phyloP scores from a whole-genome alignment of 2,888 invertebrate genomes.

The Calliscelio sp. region DNA sequence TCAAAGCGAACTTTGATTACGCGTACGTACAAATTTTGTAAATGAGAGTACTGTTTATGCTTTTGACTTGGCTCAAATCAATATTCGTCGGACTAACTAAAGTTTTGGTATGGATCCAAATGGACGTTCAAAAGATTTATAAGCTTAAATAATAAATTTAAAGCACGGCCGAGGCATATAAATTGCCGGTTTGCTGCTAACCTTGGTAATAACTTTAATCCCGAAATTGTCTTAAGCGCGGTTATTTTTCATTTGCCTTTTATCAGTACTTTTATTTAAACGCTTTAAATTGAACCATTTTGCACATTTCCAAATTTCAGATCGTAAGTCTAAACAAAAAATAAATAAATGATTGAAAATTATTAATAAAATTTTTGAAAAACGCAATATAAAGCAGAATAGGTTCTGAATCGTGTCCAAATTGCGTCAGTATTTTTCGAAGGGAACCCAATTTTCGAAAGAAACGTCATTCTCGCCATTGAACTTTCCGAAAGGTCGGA shows the following conservation, averaged over 20 bases:
- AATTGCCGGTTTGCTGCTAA: conserved; percentile 24
- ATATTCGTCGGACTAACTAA: conserved; percentile 47
- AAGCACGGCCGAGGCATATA: conserved; percentile 30
- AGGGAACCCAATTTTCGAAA: neutral
- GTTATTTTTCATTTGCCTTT: too few relatives aligned
- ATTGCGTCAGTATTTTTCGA: conserved; percentile 18
- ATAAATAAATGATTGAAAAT: neutral
- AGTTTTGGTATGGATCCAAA: conserved; percentile 45
- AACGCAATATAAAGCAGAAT: conserved; percentile 11
- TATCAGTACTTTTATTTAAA: too few relatives aligned
- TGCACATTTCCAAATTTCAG: neutral
- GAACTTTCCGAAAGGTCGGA: conserved; percentile 8
- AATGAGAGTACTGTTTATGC: conserved; percentile 13
- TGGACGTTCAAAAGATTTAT: conserved; percentile 23
- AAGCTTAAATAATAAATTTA: conserved; percentile 37
- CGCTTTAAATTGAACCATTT: too few relatives aligned
- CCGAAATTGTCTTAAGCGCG: conserved; percentile 6
- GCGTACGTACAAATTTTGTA: neutral
- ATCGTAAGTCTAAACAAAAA: too few relatives aligned
- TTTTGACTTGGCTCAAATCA: conserved; percentile 17
- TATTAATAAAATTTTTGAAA: neutral
- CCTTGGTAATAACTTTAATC: conserved; percentile 19
- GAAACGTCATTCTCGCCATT: conserved; percentile 6
- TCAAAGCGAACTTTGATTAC: neutral
- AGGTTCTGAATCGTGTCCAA: conserved; percentile 12